A percentile compares a stretch with the other conserved stretches of the same genome.
Evolutionary conservation across 23 tunicate genomes (phyloP).

Genomic region (Trididemnum nubilum): DNA sequence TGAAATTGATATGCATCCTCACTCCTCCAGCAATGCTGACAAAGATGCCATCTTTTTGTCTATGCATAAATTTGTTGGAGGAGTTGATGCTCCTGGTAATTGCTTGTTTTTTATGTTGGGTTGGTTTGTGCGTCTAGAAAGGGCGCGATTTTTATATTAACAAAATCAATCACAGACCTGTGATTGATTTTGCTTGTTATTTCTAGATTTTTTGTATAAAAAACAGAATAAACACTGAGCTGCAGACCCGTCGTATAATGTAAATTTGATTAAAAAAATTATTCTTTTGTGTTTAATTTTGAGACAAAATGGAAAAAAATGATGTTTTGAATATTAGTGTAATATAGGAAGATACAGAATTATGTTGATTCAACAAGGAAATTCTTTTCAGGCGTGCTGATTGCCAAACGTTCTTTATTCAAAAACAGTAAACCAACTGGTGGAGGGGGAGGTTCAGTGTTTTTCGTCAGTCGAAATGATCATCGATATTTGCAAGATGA

Average conservation of each 20-base stretch:
- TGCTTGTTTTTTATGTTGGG: not conserved
- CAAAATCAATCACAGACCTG: not conserved
- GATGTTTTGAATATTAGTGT: too few species aligned
- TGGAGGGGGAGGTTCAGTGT: conserved; percentile 97
- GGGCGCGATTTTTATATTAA: not conserved
- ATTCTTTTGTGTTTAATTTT: too few species aligned
- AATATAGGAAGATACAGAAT: too few species aligned
- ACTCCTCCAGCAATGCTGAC: conserved; percentile 40
- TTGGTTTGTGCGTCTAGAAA: not conserved
- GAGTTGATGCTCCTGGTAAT: conserved; percentile 93
- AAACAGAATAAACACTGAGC: not conserved
- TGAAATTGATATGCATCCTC: conserved; percentile 97
- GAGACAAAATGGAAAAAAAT: too few species aligned
- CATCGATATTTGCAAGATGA: conserved; percentile 89
- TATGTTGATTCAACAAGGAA: too few species aligned
- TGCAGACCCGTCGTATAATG: not conserved
- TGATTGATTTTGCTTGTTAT: not conserved
- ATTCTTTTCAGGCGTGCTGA: conserved; percentile 73
- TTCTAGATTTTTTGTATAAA: not conserved
- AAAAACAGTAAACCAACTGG: conserved; percentile 67
- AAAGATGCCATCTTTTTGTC: conserved; percentile 98
- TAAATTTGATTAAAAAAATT: not conserved
- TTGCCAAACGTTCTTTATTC: conserved; percentile 82
- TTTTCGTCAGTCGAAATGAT: conserved; percentile 75
- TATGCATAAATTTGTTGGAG: conserved; percentile 95